Percentiles rank a stretch among this genome's conserved stretches.
Evolutionary conservation across 2,113 vertebrate species (phyloP).

Genomic region (Poicephalus gulielmi): DNA sequence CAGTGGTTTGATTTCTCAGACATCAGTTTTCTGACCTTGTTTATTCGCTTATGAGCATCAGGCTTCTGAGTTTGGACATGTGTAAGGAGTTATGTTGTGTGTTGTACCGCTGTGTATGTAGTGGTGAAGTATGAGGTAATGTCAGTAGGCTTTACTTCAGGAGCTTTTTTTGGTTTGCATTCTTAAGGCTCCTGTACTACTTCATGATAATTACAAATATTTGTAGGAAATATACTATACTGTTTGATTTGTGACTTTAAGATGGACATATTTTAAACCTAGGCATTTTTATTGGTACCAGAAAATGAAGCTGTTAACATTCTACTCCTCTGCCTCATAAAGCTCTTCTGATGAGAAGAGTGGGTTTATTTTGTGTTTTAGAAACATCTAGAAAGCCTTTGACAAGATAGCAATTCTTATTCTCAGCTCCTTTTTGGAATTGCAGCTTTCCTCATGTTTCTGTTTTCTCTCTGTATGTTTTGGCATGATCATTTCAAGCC

Average conservation of each 20-base stretch:
- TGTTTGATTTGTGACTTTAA: slow-evolving; percentile 40
- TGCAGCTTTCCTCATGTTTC: neutral
- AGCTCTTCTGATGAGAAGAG: neutral
- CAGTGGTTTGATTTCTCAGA: neutral
- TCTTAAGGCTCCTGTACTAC: slow-evolving; percentile 57
- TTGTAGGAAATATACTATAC: slow-evolving; percentile 27
- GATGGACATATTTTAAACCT: slow-evolving; percentile 36
- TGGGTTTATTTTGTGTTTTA: neutral
- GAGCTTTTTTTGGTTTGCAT: slow-evolving; percentile 35
- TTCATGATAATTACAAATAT: slow-evolving; percentile 64
- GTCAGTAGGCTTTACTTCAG: neutral
- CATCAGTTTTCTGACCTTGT: neutral
- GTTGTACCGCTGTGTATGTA: neutral
- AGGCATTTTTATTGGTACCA: slow-evolving; percentile 49
- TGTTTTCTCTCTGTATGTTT: neutral
- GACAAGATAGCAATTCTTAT: neutral
- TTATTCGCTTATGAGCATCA: neutral
- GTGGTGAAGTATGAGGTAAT: slow-evolving; percentile 5
- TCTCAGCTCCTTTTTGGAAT: neutral
- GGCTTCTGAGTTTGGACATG: neutral
- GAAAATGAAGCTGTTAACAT: slow-evolving; percentile 46
- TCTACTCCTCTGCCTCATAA: slow-evolving; percentile 27
- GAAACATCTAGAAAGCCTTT: neutral
- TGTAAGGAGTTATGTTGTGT: neutral
- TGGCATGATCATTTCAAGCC: neutral